Percentiles rank a stretch among this genome's conserved stretches.
These are phyloP conservation scores for Drosophila leontia DNA, from an alignment of 1,140 invertebrate species.

Conservation along the genomic window DNA sequence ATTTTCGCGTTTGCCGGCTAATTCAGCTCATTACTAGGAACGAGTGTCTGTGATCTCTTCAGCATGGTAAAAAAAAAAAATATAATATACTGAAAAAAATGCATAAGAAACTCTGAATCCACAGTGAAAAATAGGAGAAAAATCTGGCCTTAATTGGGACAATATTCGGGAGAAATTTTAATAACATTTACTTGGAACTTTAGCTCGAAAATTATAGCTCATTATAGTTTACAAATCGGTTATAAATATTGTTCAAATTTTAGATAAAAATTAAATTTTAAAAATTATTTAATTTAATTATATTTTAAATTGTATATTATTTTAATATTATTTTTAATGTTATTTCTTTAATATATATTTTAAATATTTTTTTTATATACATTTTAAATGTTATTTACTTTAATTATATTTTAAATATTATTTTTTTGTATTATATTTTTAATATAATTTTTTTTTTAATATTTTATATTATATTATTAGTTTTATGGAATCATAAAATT, in stretches of 20 bases:
- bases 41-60: conserved; percentile 12
- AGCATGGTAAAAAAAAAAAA: neutral
- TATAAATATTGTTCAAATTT: neutral
- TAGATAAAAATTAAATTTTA: neutral
- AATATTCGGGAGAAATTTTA: neutral
- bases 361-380: no score
- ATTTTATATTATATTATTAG: no score
- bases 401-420: no score
- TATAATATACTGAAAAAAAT: neutral
- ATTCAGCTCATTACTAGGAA: conserved; percentile 58
- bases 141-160: neutral
- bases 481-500: no score
- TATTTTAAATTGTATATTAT: no score
- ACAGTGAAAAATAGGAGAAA: neutral
- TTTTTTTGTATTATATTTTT: no score
- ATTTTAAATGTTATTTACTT: no score
- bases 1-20: conserved; percentile 61
- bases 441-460: no score
- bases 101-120: conserved; percentile 9
- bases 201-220: neutral
- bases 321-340: no score
- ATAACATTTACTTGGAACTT: neutral
- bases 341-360: no score
- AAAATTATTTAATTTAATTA: neutral
- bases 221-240: neutral